A percentile compares a stretch with the other conserved stretches of the same genome.
phyloP scores from a whole-genome alignment of 37 sponge, comb jelly and placozoan genomes.

The Axinella damicornis region DNA sequence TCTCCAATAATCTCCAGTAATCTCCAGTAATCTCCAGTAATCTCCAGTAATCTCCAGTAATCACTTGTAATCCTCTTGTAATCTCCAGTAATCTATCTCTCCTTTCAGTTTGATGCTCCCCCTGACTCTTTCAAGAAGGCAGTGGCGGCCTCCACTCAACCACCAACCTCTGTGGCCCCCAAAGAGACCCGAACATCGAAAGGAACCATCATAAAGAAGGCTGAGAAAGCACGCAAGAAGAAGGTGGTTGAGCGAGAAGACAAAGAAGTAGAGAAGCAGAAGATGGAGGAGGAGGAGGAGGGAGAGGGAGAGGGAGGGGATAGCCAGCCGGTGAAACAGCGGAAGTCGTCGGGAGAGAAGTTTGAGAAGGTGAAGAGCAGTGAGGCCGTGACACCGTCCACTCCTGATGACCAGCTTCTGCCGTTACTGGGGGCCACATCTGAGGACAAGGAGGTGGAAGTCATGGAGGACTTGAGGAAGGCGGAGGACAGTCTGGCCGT shows the following conservation, averaged over 20 bases:
- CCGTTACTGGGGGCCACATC: too few species aligned
- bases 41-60: too few species aligned
- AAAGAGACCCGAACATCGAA: neutral
- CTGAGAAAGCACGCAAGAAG: neutral
- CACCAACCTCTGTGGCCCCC: neutral
- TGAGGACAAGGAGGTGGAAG: neutral
- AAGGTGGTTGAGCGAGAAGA: neutral
- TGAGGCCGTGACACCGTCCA: too few species aligned
- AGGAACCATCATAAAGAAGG: neutral
- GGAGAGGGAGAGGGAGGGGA: neutral
- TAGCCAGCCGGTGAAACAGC: neutral
- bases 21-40: too few species aligned
- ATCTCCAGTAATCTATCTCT: too few species aligned
- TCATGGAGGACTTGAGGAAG: conserved; percentile 15
- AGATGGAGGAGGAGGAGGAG: neutral
- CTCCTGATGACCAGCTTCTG: too few species aligned
- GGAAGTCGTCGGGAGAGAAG: neutral
- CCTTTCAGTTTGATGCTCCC: conserved; percentile 1
- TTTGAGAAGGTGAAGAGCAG: neutral
- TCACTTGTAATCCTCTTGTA: too few species aligned
- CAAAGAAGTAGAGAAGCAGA: neutral
- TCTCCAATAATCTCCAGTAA: too few species aligned
- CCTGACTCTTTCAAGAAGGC: neutral
- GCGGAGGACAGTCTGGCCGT: conserved; percentile 24
- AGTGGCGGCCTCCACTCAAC: neutral